Evolutionary conservation across 2,888 invertebrate genomes (phyloP), one percentile per base, ranked within the genome.

Genomic region (Pyrrhosoma nymphula): DNA sequence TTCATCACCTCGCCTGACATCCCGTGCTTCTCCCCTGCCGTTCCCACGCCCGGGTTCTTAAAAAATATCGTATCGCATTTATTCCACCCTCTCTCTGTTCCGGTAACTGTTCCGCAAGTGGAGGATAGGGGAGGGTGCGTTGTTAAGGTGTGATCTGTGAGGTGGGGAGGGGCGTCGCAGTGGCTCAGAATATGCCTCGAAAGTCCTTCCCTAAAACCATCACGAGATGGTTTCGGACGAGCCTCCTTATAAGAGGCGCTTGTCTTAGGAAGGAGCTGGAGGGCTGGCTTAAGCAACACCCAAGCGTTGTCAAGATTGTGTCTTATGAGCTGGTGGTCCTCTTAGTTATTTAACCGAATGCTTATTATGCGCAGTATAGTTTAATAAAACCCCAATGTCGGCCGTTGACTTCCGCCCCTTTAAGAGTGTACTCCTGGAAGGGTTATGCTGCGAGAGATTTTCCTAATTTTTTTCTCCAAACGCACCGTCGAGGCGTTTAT

Each of bases 1-100:
- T 93, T 69, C 60, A 75, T 75, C 93, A 47, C 47, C 69, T 75
- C 69, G 69, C 93, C 93, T 75, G 93, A 75, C 93, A 93, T 69
- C 69, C 6, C 55, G 2, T 60, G 18, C 39, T 30, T 30, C 60
- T 39, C 39, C n/a, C 30, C 23, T 63, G 26, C 56, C 35, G 63
- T 60, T 30, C 39, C 56, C 56, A 35, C 91, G 20, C 69, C 39
- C 26, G 6, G 23, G 26, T 16, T 26, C 26, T 82, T 26, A 82
- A 82, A 82, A 82, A 18, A 10, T n/a, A 82, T 82, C 82, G 82
- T 18, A 16, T 82, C 82, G 35, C 35, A 14, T 82, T 35, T 82
- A 82, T 82, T 26, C 82, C 4, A 14, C 75, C 12, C 75, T 82
- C 75, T n/a, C 30, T n/a, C 75, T 14, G 14, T 69, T 1, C 1